A percentile compares a stretch with the other conserved stretches of the same genome.
Conservation (phyloP, 2,888 invertebrate genomes). For the Chaetogeoica ovagalla region DNA sequence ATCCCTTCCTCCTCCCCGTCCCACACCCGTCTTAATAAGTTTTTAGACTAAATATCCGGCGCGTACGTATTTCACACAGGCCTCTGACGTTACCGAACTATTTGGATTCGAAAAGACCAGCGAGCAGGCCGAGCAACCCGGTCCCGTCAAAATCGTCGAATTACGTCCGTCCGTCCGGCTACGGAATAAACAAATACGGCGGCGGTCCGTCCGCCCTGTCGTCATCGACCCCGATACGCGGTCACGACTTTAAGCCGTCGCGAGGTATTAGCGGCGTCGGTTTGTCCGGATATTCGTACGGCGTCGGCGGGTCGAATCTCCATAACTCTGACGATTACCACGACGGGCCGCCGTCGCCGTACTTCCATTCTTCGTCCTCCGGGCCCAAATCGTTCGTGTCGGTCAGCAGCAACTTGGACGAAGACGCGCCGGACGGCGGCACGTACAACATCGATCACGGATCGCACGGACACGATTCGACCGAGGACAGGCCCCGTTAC, state of each 20-base stretch:
- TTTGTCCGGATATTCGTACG: conserved; percentile 56
- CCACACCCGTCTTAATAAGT: too few relatives aligned
- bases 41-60: too few relatives aligned
- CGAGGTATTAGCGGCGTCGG: conserved; percentile 12
- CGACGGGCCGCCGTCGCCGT: conserved; percentile 1
- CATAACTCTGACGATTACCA: conserved; percentile 13
- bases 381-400: conserved; percentile 41
- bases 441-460: conserved; percentile 15
- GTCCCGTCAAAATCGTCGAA: neutral
- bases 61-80: neutral
- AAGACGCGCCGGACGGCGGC: neutral
- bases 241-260: conserved; percentile 16
- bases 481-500: neutral
- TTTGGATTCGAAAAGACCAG: conserved; percentile 24
- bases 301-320: conserved; percentile 57
- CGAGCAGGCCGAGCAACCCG: too few relatives aligned
- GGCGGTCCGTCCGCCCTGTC: neutral
- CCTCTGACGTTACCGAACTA: conserved; percentile 39
- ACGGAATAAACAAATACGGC: neutral
- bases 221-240: neutral
- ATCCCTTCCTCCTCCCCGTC: too few relatives aligned
- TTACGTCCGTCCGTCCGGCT: neutral
- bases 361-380: neutral
- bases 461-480: neutral
- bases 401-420: conserved; percentile 18